Conservation (phyloP, 1,140 invertebrate species). For the Penaeus chinensis region DNA sequence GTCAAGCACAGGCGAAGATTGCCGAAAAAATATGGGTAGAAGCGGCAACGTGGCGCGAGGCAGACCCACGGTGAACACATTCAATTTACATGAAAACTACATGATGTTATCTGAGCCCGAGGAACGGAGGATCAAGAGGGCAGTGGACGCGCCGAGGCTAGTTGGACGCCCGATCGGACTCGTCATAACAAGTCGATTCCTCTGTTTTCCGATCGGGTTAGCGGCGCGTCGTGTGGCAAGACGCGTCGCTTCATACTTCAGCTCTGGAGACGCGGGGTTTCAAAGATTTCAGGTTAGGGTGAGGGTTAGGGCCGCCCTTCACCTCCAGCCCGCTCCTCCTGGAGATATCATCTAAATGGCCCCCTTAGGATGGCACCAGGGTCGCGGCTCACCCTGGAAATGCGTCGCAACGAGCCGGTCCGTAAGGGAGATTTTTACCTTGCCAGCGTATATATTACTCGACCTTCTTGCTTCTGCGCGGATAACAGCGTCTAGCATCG, state of each 20-base stretch:
- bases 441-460: background rate
- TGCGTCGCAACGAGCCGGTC: background rate
- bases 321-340: constrained; percentile 37
- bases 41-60: too few species aligned
- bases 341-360: constrained; percentile 57
- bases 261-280: too few species aligned
- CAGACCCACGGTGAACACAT: too few species aligned
- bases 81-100: too few species aligned
- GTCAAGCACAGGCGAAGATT: too few species aligned
- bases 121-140: too few species aligned
- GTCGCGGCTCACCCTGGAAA: background rate
- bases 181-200: background rate
- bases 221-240: background rate
- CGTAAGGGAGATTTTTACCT: constrained; percentile 7
- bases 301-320: constrained; percentile 21
- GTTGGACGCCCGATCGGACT: background rate
- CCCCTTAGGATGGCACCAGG: constrained; percentile 43
- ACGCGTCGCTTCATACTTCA: too few species aligned
- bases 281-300: too few species aligned
- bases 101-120: too few species aligned
- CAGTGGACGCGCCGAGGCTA: too few species aligned
- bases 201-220: background rate
- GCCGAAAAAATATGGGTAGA: too few species aligned
- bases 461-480: background rate
- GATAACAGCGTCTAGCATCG: constrained; percentile 7